A percentile compares a stretch with the other conserved stretches of the same genome.
Evolutionary conservation across 1,140 invertebrate genomes (phyloP).

Genomic region (Megalonaias nervosa): DNA sequence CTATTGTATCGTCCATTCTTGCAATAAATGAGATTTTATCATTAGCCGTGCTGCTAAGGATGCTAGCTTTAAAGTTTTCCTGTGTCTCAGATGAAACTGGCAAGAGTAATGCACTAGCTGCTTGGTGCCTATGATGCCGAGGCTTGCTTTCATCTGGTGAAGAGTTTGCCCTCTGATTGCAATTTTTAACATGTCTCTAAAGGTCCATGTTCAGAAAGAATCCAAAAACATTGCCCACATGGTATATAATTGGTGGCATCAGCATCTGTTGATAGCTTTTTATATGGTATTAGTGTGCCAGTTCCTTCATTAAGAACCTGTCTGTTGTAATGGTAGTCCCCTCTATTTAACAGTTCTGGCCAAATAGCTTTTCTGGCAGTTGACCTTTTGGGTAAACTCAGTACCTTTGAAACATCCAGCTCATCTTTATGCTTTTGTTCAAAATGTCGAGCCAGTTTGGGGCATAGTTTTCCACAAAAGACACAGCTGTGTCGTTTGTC

Average conservation of each 20-base stretch:
- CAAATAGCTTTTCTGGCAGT: too few relatives aligned
- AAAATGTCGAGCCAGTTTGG: too few relatives aligned
- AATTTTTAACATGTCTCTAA: conserved; percentile 6
- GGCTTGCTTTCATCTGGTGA: not conserved
- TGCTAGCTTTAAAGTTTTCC: not conserved
- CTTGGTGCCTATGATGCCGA: not conserved
- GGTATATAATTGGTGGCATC: conserved; percentile 9
- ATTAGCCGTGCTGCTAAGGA: not conserved
- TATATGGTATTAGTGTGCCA: not conserved
- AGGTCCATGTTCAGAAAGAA: conserved; percentile 18
- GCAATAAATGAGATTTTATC: not conserved
- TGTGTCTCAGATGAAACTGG: not conserved
- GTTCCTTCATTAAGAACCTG: not conserved
- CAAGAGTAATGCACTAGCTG: not conserved
- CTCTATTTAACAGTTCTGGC: too few relatives aligned
- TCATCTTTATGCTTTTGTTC: too few relatives aligned
- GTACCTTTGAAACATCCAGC: too few relatives aligned
- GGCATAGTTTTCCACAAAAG: too few relatives aligned
- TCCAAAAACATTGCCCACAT: conserved; percentile 13
- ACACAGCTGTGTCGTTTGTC: too few relatives aligned
- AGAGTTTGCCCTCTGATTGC: not conserved
- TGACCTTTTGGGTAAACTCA: too few relatives aligned
- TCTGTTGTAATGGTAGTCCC: not conserved
- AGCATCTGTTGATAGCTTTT: not conserved
- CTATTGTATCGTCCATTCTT: not conserved